Evolutionary conservation across 2,113 vertebrate genomes (phyloP).

Genomic region (Bujurquina vittata): DNA sequence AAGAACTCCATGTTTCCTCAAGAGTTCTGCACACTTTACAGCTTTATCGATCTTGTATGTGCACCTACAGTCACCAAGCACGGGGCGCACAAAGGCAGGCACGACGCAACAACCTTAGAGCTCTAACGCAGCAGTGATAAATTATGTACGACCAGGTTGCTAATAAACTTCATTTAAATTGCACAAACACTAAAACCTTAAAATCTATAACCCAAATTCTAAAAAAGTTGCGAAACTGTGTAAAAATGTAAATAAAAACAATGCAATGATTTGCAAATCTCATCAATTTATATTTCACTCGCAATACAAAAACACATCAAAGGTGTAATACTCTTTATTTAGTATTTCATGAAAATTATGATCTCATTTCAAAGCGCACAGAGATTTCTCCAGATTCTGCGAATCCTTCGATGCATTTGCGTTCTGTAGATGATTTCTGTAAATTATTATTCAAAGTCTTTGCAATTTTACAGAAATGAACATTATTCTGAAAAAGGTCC

Average conservation of each 20-base stretch:
- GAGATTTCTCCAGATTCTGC: neutral
- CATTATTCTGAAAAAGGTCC: neutral
- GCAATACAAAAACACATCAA: too few species aligned
- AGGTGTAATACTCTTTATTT: too few species aligned
- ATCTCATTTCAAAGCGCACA: neutral
- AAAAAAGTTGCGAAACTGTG: too few species aligned
- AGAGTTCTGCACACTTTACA: neutral
- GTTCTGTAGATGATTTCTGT: neutral
- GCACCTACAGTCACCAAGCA: too few species aligned
- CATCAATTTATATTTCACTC: too few species aligned
- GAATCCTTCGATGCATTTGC: neutral
- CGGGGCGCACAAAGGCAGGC: too few species aligned
- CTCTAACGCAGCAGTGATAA: neutral
- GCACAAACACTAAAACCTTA: too few species aligned
- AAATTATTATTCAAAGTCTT: neutral
- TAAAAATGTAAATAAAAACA: too few species aligned
- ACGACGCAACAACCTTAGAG: neutral
- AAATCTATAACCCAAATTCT: too few species aligned
- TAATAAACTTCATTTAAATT: neutral
- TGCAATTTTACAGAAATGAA: neutral
- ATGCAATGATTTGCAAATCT: too few species aligned
- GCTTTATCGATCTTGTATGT: too few species aligned
- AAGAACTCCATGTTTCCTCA: neutral
- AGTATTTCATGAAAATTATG: too few species aligned
- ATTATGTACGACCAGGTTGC: neutral